Evolutionary conservation across 2,888 invertebrate genomes (phyloP), one percentile per base, ranked within the genome.

Genomic region (Macrostomum cliftonense): DNA sequence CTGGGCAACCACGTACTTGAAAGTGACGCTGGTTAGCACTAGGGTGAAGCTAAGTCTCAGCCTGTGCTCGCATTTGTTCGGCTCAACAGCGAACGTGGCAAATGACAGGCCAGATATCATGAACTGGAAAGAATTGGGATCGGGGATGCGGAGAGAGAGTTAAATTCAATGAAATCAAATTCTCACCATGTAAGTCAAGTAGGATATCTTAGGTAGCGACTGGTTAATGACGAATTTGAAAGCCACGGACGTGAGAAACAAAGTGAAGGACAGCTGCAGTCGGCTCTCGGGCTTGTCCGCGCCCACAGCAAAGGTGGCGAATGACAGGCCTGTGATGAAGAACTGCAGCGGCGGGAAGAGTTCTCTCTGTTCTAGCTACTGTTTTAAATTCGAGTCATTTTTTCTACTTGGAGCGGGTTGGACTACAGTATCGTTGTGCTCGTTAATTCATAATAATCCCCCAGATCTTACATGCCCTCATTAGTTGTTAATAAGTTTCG

Each of bases 191-290:
- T 65, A 63, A 17, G 65, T 65, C 1, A 65, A 55, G 52, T 66
- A 66, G 12, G 66, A 63, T 38, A 66, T 66, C 52, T 64, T 64
- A 12, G 66, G 66, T 46, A 67, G 57, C 50, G 63, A 60, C 48
- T 66, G 65, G 50, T 62, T 63, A 28, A 65, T 61, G 13, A 64
- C 64, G 58, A 65, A 65, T 51, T 65, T 65, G 58, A 67, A 67
- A 16, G 66, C 61, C 21, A 67, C 63, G 2, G 63, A 61, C 2
- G 67, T 66, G 36, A 67, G 57, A 2, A 65, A 56, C 7, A 67
- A 57, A 9, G 63, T 65, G 55, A 65, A 66, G 40, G 65, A 61
- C 39, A 67, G 52, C 55, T 67, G 67, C 2, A 66, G 58, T 16
- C 67, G 55, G 54, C 63, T 65, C 55, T 64, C 64, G n/a, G 65